These are phyloP conservation scores for Otocyon megalotis DNA, from an alignment of 2,113 vertebrate genomes.

Conservation along the genomic window DNA sequence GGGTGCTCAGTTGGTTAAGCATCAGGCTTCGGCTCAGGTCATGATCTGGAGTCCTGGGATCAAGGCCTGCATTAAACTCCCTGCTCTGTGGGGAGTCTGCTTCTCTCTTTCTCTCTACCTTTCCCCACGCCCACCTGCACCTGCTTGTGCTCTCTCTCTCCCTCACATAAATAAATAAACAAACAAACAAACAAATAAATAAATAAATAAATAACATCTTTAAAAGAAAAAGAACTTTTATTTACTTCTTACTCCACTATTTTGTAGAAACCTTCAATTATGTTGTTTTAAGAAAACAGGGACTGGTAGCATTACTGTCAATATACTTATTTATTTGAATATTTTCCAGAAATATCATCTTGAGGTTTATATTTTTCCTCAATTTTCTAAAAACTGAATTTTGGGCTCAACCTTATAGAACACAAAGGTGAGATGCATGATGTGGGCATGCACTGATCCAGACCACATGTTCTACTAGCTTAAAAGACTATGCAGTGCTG, in stretches of 20 bases:
- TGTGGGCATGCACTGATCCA: not conserved
- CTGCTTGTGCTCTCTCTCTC: not conserved
- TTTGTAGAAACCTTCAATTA: not conserved
- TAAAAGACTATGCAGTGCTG: not conserved
- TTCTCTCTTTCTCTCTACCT: not conserved
- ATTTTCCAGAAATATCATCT: not conserved
- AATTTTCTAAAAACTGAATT: not conserved
- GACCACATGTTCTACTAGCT: not conserved
- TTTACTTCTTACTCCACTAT: not conserved
- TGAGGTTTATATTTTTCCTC: not conserved
- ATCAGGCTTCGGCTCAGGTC: not conserved
- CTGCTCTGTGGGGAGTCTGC: not conserved
- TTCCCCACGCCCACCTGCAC: not conserved
- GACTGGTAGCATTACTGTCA: not conserved
- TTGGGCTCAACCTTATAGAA: not conserved
- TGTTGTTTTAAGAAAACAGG: slow-evolving; percentile 9
- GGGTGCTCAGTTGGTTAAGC: not conserved
- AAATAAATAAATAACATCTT: not conserved
- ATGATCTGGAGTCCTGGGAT: not conserved
- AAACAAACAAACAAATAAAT: not conserved
- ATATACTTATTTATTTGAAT: slow-evolving; percentile 22
- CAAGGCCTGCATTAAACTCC: not conserved
- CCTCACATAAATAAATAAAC: not conserved
- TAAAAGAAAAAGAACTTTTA: not conserved
- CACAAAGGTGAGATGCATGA: not conserved